Evolutionary conservation across 2,797 vertebrate genomes (phyloP).

Genomic region (Enteromius viviparus): DNA sequence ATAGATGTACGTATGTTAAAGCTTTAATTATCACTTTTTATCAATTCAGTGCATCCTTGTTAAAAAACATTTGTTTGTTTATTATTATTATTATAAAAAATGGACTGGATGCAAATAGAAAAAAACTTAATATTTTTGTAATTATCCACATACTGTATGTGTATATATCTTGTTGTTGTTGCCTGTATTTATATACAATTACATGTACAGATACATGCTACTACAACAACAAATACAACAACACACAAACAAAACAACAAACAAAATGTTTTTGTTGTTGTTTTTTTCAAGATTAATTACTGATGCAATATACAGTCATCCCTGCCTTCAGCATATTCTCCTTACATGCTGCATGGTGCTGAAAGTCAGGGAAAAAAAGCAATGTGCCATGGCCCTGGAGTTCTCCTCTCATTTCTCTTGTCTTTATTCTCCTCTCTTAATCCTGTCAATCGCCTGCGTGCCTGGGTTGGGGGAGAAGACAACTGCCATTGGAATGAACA

Average conservation of each 20-base stretch:
- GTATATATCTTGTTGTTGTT: too few species aligned
- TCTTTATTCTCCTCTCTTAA: conserved; percentile 59
- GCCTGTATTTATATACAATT: too few species aligned
- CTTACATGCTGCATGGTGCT: not conserved
- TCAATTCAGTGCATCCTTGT: not conserved
- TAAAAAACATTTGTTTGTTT: not conserved
- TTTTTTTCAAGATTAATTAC: not conserved
- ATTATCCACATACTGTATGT: too few species aligned
- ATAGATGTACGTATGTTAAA: not conserved
- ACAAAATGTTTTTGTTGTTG: not conserved
- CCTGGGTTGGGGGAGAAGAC: conserved; percentile 60
- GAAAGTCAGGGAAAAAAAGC: conserved; percentile 43
- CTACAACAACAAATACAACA: too few species aligned
- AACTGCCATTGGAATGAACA: conserved; percentile 86
- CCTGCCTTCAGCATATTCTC: not conserved
- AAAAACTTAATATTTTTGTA: not conserved
- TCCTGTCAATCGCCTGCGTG: conserved; percentile 76
- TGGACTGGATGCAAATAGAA: not conserved
- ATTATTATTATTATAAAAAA: not conserved
- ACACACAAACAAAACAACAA: not conserved
- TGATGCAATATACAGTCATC: not conserved
- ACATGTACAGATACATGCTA: too few species aligned
- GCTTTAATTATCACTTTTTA: not conserved
- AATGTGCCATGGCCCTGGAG: conserved; percentile 25
- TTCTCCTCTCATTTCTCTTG: conserved; percentile 43